A percentile compares a stretch with the other conserved stretches of the same genome.
Conservation (phyloP, 2,797 vertebrate species). For the Gymnodraco acuticeps region DNA sequence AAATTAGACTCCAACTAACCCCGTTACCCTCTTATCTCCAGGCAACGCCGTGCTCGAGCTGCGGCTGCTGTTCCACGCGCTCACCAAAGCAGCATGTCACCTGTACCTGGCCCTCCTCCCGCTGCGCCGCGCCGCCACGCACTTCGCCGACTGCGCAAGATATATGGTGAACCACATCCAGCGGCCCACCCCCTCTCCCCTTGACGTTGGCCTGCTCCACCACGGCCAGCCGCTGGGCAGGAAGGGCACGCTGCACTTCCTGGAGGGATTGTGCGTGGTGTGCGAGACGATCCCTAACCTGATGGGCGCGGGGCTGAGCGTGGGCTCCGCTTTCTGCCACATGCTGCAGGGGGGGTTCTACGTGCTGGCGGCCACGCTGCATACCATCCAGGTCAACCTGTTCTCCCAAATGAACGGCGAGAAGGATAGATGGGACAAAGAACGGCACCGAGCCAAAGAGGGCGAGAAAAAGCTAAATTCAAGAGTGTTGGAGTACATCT, state of each 20-base stretch:
- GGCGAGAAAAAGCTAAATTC: conserved; percentile 75
- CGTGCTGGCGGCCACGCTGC: conserved; percentile 72
- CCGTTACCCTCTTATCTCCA: conserved; percentile 72
- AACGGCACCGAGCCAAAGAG: conserved; percentile 67
- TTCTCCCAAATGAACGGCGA: conserved; percentile 78
- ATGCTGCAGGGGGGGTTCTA: conserved; percentile 76
- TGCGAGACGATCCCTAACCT: conserved; percentile 75
- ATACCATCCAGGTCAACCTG: conserved; percentile 75
- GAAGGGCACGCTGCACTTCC: conserved; percentile 72
- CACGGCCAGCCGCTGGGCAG: conserved; percentile 49
- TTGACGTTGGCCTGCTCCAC: conserved; percentile 35
- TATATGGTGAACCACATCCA: conserved; percentile 60
- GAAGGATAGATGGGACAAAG: conserved; percentile 76
- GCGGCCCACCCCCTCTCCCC: conserved; percentile 37
- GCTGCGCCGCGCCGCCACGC: conserved; percentile 71
- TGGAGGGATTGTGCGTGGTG: conserved; percentile 77
- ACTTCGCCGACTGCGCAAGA: conserved; percentile 66
- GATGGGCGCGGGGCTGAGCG: conserved; percentile 65
- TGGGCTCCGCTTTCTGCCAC: conserved; percentile 75
- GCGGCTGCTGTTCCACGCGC: conserved; percentile 79
- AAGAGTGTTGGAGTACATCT: conserved; percentile 78
- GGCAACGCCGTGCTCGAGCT: conserved; percentile 81
- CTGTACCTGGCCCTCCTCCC: conserved; percentile 81
- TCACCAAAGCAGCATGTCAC: conserved; percentile 80
- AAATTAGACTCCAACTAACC: conserved; percentile 73